Percentiles rank a stretch among this genome's conserved stretches.
These are phyloP conservation scores for Metopia argyrocephala DNA, from an alignment of 2,888 invertebrate genomes.

Conservation along the genomic window DNA sequence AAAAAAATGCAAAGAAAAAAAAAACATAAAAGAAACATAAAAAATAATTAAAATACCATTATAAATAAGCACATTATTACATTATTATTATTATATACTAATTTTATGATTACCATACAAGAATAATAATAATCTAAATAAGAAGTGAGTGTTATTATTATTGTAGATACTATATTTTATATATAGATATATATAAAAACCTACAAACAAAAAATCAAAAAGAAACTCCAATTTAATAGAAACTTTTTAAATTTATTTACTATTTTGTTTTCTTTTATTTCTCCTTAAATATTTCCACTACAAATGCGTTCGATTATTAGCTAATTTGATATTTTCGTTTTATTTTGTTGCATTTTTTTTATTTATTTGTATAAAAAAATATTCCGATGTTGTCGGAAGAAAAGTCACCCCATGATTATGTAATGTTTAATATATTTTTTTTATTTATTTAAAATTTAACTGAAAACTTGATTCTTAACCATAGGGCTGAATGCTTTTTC, in stretches of 20 bases:
- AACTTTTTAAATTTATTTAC: constrained; percentile 31
- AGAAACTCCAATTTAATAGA: constrained; percentile 47
- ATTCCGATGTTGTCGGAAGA: too few relatives aligned
- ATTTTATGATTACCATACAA: constrained; percentile 59
- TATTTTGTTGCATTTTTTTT: constrained; percentile 9
- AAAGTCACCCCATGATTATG: too few relatives aligned
- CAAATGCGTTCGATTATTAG: not conserved
- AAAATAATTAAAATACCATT: constrained; percentile 60
- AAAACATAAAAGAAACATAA: constrained; percentile 29
- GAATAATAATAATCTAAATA: constrained; percentile 43
- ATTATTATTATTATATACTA: constrained; percentile 60
- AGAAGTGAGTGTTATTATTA: constrained; percentile 63
- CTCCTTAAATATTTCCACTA: not conserved
- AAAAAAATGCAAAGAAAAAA: constrained; percentile 26
- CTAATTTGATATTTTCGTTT: constrained; percentile 1
- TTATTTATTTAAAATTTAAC: too few relatives aligned
- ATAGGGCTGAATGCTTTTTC: too few relatives aligned
- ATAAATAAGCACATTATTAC: constrained; percentile 63
- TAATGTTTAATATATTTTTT: too few relatives aligned
- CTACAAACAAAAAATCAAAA: constrained; percentile 49
- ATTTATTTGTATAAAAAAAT: too few relatives aligned
- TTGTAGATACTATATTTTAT: constrained; percentile 39
- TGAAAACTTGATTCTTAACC: not conserved
- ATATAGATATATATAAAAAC: constrained; percentile 41
- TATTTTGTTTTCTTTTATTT: constrained; percentile 26